Conservation (phyloP, 1,140 invertebrate species). For the Schmidtea mediterranea region DNA sequence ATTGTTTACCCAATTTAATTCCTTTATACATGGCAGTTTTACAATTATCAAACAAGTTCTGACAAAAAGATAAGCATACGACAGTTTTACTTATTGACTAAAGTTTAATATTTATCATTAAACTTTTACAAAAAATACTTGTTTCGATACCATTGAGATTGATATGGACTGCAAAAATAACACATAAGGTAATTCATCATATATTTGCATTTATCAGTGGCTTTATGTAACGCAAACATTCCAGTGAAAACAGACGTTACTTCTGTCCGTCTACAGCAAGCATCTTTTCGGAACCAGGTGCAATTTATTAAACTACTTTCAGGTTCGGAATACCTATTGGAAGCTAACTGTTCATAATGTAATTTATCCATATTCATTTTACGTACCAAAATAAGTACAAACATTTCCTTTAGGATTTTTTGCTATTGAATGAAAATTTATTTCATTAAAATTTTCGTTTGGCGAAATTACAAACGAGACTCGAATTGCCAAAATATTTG, state of each 20-base stretch:
- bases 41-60: slow-evolving; percentile 18
- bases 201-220: slow-evolving; percentile 17
- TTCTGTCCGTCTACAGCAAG: slow-evolving; percentile 27
- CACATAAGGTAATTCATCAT: slow-evolving; percentile 28
- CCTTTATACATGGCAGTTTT: slow-evolving; percentile 17
- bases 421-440: too few relatives aligned
- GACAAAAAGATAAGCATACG: slow-evolving; percentile 23
- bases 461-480: too few relatives aligned
- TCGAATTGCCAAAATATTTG: too few relatives aligned
- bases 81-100: slow-evolving; percentile 15
- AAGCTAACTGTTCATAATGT: too few relatives aligned
- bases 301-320: slow-evolving; percentile 23
- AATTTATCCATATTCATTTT: too few relatives aligned
- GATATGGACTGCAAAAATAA: slow-evolving; percentile 26
- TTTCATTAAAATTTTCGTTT: too few relatives aligned
- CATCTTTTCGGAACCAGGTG: slow-evolving; percentile 22
- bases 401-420: too few relatives aligned
- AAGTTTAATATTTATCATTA: too few relatives aligned
- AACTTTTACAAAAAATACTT: background rate
- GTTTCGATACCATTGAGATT: slow-evolving; percentile 20
- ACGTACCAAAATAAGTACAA: too few relatives aligned
- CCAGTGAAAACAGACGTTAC: slow-evolving; percentile 26
- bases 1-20: slow-evolving; percentile 16
- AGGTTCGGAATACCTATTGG: slow-evolving; percentile 12
- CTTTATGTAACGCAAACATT: slow-evolving; percentile 21